Percentiles rank a stretch among this genome's conserved stretches.
These are phyloP conservation scores for Elachura formosa DNA, from an alignment of 2,113 vertebrate species.

Conservation along the genomic window DNA sequence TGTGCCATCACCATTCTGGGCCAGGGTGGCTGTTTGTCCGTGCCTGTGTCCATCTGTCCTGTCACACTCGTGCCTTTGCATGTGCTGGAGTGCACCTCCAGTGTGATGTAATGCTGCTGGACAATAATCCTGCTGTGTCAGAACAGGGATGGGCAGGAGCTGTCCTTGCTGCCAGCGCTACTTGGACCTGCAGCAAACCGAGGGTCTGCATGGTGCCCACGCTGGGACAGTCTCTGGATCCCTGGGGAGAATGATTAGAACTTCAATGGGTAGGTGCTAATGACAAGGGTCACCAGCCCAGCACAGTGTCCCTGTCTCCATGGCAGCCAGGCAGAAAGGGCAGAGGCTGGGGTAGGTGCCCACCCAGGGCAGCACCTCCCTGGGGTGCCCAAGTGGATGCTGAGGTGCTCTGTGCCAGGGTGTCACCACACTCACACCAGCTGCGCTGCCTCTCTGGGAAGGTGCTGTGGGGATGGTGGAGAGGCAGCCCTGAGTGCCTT, in stretches of 20 bases:
- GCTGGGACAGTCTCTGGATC: neutral
- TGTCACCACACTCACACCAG: neutral
- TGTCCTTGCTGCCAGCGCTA: neutral
- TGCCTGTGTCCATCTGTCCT: neutral
- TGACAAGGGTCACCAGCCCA: fast-evolving
- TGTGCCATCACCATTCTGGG: fast-evolving
- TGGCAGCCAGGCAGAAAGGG: neutral
- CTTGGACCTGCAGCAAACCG: neutral
- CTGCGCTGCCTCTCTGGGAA: neutral
- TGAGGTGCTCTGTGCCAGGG: neutral
- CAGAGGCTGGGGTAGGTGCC: neutral
- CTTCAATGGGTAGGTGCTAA: neutral
- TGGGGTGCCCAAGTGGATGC: fast-evolving
- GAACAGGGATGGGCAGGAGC: neutral
- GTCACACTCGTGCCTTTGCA: neutral
- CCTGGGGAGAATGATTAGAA: neutral
- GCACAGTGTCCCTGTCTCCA: fast-evolving
- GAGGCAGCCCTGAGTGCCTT: neutral
- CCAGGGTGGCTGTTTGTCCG: neutral
- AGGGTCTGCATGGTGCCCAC: fast-evolving
- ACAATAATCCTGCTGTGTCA: neutral
- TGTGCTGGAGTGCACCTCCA: neutral
- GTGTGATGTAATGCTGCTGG: neutral
- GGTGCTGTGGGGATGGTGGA: neutral
- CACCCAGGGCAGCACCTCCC: neutral